phyloP scores from a whole-genome alignment of 2,113 vertebrate genomes.

The Pan paniscus region DNA sequence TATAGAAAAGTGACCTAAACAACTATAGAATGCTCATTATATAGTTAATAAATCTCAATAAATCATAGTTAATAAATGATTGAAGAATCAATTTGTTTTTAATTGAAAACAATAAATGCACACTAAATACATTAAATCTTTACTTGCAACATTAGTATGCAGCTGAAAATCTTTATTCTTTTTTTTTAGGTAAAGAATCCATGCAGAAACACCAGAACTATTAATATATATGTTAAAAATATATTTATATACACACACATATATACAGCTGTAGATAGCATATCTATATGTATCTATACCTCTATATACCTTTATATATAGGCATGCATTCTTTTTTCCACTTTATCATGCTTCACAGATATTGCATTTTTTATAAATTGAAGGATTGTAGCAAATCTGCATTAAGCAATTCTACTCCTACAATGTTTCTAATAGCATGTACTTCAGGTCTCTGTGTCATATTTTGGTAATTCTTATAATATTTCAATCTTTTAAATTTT shows the following conservation, averaged over 20 bases:
- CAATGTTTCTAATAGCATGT: background rate
- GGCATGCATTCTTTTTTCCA: background rate
- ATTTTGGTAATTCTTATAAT: background rate
- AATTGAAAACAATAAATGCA: background rate
- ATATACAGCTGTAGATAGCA: background rate
- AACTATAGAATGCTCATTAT: background rate
- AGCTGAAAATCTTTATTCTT: background rate
- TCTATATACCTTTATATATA: background rate
- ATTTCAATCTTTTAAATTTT: background rate
- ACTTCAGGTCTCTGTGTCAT: background rate
- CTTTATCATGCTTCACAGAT: background rate
- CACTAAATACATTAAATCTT: conserved; percentile 52
- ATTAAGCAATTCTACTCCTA: background rate
- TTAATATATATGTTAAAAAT: background rate
- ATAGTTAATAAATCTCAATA: background rate
- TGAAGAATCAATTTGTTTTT: conserved; percentile 14
- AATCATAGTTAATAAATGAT: background rate
- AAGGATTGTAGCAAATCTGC: background rate
- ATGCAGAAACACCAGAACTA: background rate
- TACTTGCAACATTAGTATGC: background rate
- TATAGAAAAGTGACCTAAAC: background rate
- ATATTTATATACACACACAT: background rate
- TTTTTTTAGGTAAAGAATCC: background rate
- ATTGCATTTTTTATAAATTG: background rate
- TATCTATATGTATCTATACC: background rate